phyloP scores from a whole-genome alignment of 2,113 vertebrate species.

The Pogonocichla stellata region DNA sequence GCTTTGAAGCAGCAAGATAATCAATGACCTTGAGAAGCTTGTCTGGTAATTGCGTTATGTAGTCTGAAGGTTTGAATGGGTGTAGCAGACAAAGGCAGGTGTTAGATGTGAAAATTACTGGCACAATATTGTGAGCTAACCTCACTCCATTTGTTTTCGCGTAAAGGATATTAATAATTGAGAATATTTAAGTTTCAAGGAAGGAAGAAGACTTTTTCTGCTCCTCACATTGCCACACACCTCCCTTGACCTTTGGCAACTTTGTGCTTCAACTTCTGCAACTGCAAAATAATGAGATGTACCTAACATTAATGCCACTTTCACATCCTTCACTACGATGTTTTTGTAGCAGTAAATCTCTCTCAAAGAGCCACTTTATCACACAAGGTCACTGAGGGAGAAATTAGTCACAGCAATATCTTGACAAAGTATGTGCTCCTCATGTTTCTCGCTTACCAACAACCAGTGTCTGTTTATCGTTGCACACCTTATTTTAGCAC shows the following conservation, averaged over 20 bases:
- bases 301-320: background rate
- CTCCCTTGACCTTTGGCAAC: background rate
- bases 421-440: background rate
- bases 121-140: background rate
- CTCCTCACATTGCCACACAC: background rate
- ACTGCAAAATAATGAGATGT: background rate
- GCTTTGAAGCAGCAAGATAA: background rate
- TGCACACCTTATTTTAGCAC: background rate
- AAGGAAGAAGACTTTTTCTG: background rate
- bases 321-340: background rate
- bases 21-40: background rate
- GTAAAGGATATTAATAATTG: background rate
- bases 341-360: background rate
- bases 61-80: background rate
- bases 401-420: slow-evolving; percentile 2
- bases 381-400: background rate
- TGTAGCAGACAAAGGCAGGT: background rate
- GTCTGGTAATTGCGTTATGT: background rate
- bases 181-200: background rate
- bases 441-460: background rate
- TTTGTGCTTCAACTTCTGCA: background rate
- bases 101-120: background rate
- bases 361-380: background rate
- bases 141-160: background rate
- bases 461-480: fast-evolving